phyloP scores from a whole-genome alignment of 2,888 invertebrate species.

The Tanytarsus gracilentus region DNA sequence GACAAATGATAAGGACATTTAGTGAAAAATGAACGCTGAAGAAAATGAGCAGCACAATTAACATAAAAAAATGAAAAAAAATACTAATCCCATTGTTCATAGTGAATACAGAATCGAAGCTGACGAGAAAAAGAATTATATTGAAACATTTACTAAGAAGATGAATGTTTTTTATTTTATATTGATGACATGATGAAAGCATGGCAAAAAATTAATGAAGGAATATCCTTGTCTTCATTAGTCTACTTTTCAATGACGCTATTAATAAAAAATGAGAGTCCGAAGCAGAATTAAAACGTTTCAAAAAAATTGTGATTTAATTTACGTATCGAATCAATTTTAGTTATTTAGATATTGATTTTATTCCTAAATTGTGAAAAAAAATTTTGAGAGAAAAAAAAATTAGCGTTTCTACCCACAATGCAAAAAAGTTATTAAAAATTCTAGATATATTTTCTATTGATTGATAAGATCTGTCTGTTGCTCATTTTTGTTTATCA shows the following conservation, averaged over 20 bases:
- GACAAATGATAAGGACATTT: no score
- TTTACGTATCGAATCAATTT: constrained; percentile 15
- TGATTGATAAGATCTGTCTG: no score
- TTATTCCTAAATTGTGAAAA: neutral
- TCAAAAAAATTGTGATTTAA: constrained; percentile 6
- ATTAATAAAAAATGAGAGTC: constrained; percentile 5
- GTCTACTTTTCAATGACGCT: neutral
- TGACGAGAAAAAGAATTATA: neutral
- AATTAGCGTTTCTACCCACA: constrained; percentile 9
- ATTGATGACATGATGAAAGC: neutral
- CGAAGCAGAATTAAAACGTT: constrained; percentile 4
- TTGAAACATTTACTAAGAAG: neutral
- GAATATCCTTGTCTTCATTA: neutral
- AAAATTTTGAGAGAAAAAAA: neutral
- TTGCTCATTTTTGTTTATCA: neutral
- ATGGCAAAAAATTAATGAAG: neutral
- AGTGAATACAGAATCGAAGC: no score
- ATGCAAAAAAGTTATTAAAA: neutral
- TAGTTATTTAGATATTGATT: constrained; percentile 7
- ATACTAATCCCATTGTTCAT: neutral
- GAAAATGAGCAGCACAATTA: no score
- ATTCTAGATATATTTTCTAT: constrained; percentile 1
- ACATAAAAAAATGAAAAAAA: neutral
- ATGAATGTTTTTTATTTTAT: neutral
- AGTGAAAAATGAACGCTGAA: no score